Evolutionary conservation across 2,888 invertebrate species (phyloP).

Genomic region (Hipparchia sbordonii): DNA sequence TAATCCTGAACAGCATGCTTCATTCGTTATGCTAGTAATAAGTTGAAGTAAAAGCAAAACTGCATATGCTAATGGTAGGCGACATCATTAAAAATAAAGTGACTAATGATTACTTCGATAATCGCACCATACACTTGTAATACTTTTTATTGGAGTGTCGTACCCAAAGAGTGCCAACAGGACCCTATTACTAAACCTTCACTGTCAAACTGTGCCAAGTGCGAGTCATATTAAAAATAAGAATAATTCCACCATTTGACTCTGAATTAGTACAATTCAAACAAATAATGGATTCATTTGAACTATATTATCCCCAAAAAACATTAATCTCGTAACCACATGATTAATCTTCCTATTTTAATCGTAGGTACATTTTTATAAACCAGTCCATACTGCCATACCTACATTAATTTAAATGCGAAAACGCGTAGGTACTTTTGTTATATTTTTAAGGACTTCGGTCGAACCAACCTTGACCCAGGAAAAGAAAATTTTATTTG

Average conservation of each 20-base stretch:
- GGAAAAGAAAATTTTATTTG: too few species aligned
- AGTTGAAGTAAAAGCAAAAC: background rate
- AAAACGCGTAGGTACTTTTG: constrained; percentile 24
- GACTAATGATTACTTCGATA: too few species aligned
- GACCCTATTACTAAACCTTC: too few species aligned
- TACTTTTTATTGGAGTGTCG: too few species aligned
- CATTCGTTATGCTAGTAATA: background rate
- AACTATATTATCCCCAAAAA: constrained; percentile 52
- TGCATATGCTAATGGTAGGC: background rate
- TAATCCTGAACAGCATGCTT: background rate
- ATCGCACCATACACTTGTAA: too few species aligned
- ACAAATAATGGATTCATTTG: constrained; percentile 49
- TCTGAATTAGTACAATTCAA: constrained; percentile 29
- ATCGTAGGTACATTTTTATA: constrained; percentile 57
- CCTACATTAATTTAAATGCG: too few species aligned
- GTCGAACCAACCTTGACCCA: too few species aligned
- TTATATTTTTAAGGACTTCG: too few species aligned
- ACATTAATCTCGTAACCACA: constrained; percentile 68
- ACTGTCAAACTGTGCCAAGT: too few species aligned
- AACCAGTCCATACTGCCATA: constrained; percentile 61
- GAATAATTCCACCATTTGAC: background rate
- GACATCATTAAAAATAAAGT: too few species aligned
- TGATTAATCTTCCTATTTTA: constrained; percentile 64
- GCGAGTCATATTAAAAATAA: background rate
- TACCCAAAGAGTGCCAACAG: too few species aligned